A percentile compares a stretch with the other conserved stretches of the same genome.
Conservation (phyloP, 2,797 vertebrate genomes). For the Protonibea diacanthus region DNA sequence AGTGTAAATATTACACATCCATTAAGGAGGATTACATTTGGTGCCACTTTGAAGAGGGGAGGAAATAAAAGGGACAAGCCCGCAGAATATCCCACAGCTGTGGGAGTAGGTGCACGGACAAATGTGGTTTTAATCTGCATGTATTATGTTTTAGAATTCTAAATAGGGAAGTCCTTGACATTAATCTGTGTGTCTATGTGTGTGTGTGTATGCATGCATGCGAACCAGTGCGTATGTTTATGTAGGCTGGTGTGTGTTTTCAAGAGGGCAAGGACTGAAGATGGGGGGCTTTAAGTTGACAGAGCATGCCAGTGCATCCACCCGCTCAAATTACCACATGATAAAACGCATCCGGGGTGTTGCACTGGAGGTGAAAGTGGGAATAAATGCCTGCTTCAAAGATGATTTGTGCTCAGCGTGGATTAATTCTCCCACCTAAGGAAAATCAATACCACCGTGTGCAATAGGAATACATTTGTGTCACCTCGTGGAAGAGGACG, state of each 20-base stretch:
- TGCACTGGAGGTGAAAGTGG: slow-evolving; percentile 72
- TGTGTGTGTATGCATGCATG: slow-evolving; percentile 41
- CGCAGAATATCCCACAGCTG: slow-evolving; percentile 58
- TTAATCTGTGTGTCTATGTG: slow-evolving; percentile 75
- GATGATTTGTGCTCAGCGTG: slow-evolving; percentile 78
- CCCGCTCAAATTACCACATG: slow-evolving; percentile 77
- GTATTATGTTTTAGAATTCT: slow-evolving; percentile 79
- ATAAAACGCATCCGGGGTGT: slow-evolving; percentile 66
- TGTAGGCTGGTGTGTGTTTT: slow-evolving; percentile 64
- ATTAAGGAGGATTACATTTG: slow-evolving; percentile 86
- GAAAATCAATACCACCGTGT: slow-evolving; percentile 79
- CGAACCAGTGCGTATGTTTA: slow-evolving; percentile 54
- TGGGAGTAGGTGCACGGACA: slow-evolving; percentile 61
- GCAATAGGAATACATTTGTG: slow-evolving; percentile 82
- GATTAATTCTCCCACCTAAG: slow-evolving; percentile 80
- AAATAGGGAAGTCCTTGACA: slow-evolving; percentile 82
- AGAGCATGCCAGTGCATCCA: slow-evolving; percentile 82
- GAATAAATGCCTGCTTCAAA: slow-evolving; percentile 74
- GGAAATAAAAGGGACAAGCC: slow-evolving; percentile 62
- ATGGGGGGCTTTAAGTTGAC: slow-evolving; percentile 77
- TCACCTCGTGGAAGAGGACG: slow-evolving; percentile 71
- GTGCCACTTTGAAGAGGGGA: slow-evolving; percentile 70
- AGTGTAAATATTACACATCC: slow-evolving; percentile 88
- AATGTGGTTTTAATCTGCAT: slow-evolving; percentile 77
- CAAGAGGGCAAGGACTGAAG: slow-evolving; percentile 65